Base-by-base conservation (phyloP, 2,888 invertebrate genomes). In the Polyommatus icarus region DNA sequence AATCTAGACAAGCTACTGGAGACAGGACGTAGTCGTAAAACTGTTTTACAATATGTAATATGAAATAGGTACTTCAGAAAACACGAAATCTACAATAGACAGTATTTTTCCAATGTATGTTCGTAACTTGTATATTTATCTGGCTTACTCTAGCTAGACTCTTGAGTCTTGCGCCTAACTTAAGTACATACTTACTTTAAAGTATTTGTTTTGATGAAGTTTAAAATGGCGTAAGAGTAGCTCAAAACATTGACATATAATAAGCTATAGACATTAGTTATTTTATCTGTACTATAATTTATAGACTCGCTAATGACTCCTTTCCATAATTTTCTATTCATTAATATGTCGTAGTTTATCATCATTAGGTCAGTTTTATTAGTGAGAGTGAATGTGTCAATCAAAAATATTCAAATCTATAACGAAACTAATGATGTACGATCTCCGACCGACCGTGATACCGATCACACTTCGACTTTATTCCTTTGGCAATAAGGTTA, bases 331-430 rank as follows among this genome's bases (percentile, higher is more conserved):
- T 54, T 71, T 57, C 77, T 40, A 40, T 73, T 73, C 24, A 73
- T 40, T 73, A 73, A 46, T 46, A 46, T 54, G 10, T 24, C 46
- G 75, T 18, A 75, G 50, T 50, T 75, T 50, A 75, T 75, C 75
- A 75, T 75, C 75, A 75, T 75, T 75, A 75, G 75, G 50, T 67
- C 29, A 67, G 67, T 29, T 67, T 67, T 75, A 40, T 75, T 54
- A 75, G 75, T 73, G 73, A 75, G 75, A 75, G 75, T 54, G 50
- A 50, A 46, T 75, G 72, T 72, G 75, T 75, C 75, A 75, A 75
- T 75, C 54, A 75, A 75, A 20, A 50, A 75, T 75, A 75, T 75
- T 75, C 75, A 50, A 75, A 75, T 75, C 54, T 50, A 18, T 75
- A 75, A 75, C 50, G 75, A 29, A 75, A 54, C 24, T 75, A 75